Percentiles rank a stretch among this genome's conserved stretches.
Conservation (phyloP, 2,888 invertebrate genomes). For the Oscheius sp. region DNA sequence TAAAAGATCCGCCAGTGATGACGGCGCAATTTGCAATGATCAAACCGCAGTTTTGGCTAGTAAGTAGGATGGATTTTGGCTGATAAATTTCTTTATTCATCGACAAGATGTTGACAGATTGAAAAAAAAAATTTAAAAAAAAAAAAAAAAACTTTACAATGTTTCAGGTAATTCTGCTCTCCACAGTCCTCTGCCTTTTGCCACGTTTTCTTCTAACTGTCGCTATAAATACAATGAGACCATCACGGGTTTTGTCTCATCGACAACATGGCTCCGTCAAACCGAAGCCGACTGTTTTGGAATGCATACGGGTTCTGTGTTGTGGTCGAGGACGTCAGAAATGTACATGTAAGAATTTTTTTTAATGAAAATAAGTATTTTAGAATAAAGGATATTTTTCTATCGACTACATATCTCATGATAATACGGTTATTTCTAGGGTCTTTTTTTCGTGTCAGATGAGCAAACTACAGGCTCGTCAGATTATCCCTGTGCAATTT, state of each 20-base stretch:
- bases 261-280: slow-evolving; percentile 16
- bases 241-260: slow-evolving; percentile 15
- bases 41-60: slow-evolving; percentile 83
- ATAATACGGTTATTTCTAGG: no score
- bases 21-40: slow-evolving; percentile 83
- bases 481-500: no score
- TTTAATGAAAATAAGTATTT: neutral
- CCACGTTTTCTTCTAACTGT: slow-evolving; percentile 78
- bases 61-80: no score
- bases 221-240: slow-evolving; percentile 14
- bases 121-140: no score
- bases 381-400: no score
- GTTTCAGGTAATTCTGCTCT: slow-evolving; percentile 77
- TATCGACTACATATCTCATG: no score
- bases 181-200: slow-evolving; percentile 81
- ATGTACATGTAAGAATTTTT: slow-evolving; percentile 27
- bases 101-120: neutral
- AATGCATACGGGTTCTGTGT: slow-evolving; percentile 31
- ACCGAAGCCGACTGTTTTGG: slow-evolving; percentile 3
- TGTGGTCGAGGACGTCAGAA: slow-evolving; percentile 4
- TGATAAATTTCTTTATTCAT: no score
- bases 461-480: no score
- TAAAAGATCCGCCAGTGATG: slow-evolving; percentile 83
- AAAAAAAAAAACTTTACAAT: neutral
- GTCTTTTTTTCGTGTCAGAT: no score